Evolutionary conservation across 2,888 invertebrate genomes (phyloP).

Genomic region (Sphecodes monilicornis): DNA sequence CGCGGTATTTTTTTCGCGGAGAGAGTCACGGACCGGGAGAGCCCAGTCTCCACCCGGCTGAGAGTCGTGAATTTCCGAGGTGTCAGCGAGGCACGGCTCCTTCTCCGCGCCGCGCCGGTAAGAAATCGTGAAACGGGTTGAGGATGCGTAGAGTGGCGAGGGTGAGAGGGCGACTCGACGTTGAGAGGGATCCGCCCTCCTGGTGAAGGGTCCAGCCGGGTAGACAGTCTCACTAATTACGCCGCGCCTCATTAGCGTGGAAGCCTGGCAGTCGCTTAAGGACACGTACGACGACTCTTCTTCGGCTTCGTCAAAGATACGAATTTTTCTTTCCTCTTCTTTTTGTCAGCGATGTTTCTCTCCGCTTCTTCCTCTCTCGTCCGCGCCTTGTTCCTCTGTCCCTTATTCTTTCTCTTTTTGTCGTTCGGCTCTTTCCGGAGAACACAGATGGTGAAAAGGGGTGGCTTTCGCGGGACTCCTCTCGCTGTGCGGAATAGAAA

Average conservation of each 20-base stretch:
- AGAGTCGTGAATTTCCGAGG: constrained; percentile 44
- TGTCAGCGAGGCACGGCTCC: constrained; percentile 54
- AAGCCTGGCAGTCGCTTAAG: constrained; percentile 77
- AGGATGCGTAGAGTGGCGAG: constrained; percentile 67
- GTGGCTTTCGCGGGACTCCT: constrained; percentile 59
- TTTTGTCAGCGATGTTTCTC: background rate
- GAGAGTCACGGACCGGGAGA: constrained; percentile 8
- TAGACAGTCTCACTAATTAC: constrained; percentile 84
- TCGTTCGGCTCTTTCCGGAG: background rate
- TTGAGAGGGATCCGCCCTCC: constrained; percentile 71
- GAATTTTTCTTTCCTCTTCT: constrained; percentile 66
- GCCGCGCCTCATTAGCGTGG: constrained; percentile 83
- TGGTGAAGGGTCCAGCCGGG: constrained; percentile 73
- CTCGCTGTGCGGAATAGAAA: constrained; percentile 37
- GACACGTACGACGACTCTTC: constrained; percentile 78
- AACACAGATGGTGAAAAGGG: constrained; percentile 33
- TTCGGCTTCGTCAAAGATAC: constrained; percentile 79
- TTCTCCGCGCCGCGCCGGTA: constrained; percentile 35
- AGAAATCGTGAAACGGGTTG: constrained; percentile 67
- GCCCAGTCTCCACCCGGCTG: background rate
- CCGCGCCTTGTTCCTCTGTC: background rate
- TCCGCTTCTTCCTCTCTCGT: background rate
- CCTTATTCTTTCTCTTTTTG: background rate
- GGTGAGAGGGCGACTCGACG: constrained; percentile 66
- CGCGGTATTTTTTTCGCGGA: constrained; percentile 44